phyloP scores from a whole-genome alignment of 2,113 vertebrate species.

The Chloebia gouldiae region DNA sequence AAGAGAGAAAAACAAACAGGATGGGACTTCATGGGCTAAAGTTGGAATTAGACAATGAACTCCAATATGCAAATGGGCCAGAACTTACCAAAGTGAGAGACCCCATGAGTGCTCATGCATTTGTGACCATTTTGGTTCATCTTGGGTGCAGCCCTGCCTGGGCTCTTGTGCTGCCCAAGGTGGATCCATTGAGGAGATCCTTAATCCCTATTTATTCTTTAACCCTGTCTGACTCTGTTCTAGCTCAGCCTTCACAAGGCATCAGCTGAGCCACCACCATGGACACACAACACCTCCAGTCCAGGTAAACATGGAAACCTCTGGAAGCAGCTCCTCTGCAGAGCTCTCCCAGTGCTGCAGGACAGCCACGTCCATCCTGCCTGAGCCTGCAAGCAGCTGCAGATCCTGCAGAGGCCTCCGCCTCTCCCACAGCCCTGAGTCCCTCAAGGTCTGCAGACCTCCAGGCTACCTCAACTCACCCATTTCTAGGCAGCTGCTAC shows the following conservation, averaged over 20 bases:
- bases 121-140: neutral
- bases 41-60: neutral
- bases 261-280: neutral
- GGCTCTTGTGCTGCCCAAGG: neutral
- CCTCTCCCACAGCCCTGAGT: neutral
- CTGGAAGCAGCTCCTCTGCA: neutral
- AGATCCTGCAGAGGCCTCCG: neutral
- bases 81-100: neutral
- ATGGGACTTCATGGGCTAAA: neutral
- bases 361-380: neutral
- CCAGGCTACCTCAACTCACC: neutral
- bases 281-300: neutral
- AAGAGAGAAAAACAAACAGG: neutral
- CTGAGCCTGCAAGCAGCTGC: neutral
- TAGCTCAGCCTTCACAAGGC: neutral
- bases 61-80: neutral
- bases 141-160: neutral
- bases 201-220: neutral
- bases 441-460: neutral
- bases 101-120: accelerated
- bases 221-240: neutral
- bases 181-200: neutral
- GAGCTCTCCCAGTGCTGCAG: neutral
- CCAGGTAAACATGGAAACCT: neutral
- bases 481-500: neutral